phyloP scores from a whole-genome alignment of 1,140 invertebrate genomes.

The Lucilia cuprina region DNA sequence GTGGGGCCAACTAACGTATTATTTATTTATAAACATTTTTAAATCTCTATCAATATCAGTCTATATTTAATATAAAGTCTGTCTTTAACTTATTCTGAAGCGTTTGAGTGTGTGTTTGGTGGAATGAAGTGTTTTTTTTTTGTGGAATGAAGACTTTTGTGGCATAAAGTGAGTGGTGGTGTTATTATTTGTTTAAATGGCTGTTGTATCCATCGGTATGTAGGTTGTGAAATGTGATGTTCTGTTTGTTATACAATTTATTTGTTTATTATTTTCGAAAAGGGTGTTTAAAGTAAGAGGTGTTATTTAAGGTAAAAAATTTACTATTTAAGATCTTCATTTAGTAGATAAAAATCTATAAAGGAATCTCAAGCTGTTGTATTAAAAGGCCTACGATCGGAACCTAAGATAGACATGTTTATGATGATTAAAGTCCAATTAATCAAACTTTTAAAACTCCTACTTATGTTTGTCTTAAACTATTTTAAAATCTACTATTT shows the following conservation, averaged over 20 bases:
- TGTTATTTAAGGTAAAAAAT: no score
- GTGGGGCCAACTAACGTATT: not conserved
- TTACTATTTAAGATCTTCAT: no score
- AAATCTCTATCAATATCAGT: constrained; percentile 20
- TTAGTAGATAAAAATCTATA: no score
- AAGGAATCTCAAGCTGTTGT: no score
- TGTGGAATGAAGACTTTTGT: no score
- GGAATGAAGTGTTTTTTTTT: no score
- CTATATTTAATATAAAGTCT: not conserved
- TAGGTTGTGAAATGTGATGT: not conserved
- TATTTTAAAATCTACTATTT: no score
- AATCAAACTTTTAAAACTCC: no score
- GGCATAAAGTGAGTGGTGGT: not conserved
- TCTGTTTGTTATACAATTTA: not conserved
- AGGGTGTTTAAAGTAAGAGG: not conserved
- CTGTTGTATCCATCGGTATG: not conserved
- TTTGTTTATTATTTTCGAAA: not conserved
- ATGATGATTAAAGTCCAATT: no score
- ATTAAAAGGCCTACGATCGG: no score
- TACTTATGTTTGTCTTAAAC: no score
- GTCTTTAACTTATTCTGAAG: not conserved
- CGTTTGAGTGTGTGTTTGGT: not conserved
- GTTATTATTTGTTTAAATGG: not conserved
- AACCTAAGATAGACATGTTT: no score
- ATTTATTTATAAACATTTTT: not conserved